phyloP scores from a whole-genome alignment of 2,797 vertebrate genomes.

The Rhadinocentrus ornatus region DNA sequence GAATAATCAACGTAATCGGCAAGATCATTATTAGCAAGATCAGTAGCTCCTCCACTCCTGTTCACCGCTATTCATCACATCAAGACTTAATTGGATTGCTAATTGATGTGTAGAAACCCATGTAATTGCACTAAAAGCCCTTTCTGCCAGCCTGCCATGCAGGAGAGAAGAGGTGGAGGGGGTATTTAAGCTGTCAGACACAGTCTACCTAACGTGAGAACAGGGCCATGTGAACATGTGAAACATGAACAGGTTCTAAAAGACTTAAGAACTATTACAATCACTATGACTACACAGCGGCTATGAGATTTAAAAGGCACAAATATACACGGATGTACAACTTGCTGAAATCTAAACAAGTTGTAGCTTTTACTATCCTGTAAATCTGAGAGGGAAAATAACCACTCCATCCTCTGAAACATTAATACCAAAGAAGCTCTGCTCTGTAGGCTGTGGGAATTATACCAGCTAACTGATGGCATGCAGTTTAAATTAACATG shows the following conservation, averaged over 20 bases:
- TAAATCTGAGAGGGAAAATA: constrained; percentile 17
- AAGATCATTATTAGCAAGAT: constrained; percentile 82
- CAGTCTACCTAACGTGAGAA: constrained; percentile 32
- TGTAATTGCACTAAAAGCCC: constrained; percentile 84
- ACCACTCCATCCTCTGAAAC: constrained; percentile 16
- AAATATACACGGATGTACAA: not conserved
- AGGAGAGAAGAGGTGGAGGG: constrained; percentile 1
- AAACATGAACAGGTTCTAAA: constrained; percentile 3
- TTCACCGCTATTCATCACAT: constrained; percentile 83
- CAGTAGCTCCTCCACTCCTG: constrained; percentile 73
- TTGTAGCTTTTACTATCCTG: not conserved
- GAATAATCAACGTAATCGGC: constrained; percentile 77
- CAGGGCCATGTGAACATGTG: constrained; percentile 17
- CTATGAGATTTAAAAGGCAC: constrained; percentile 2
- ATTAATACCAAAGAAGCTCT: constrained; percentile 15
- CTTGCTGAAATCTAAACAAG: constrained; percentile 1
- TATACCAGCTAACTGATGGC: constrained; percentile 73
- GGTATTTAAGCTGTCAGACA: constrained; percentile 52
- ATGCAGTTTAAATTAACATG: constrained; percentile 79
- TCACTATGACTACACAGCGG: not conserved
- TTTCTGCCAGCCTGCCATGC: constrained; percentile 62
- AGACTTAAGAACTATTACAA: not conserved
- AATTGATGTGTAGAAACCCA: constrained; percentile 86
- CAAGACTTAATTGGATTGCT: constrained; percentile 83
- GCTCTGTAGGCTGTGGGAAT: constrained; percentile 55